phyloP scores from a whole-genome alignment of 2,888 invertebrate species.

The Ligdia adustata region DNA sequence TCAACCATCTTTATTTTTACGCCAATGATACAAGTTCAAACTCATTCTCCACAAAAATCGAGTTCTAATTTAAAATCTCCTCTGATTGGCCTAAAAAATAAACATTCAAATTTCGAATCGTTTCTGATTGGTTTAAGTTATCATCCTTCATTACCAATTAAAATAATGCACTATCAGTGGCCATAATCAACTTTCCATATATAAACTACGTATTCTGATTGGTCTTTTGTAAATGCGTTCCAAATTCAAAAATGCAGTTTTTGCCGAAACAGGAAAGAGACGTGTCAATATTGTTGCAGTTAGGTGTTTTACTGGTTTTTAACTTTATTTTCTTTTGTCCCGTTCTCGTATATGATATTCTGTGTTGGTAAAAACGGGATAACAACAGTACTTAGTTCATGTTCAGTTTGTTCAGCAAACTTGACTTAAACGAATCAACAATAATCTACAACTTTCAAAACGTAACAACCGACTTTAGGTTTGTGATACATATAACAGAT shows the following conservation, averaged over 20 bases:
- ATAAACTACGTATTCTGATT: neutral
- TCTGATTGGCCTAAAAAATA: neutral
- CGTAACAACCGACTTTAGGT: too few species aligned
- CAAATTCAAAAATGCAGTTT: neutral
- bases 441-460: too few species aligned
- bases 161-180: too few species aligned
- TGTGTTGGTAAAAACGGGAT: too few species aligned
- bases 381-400: too few species aligned
- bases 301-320: neutral
- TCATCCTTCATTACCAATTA: too few species aligned
- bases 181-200: too few species aligned
- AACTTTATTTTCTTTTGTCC: neutral
- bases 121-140: neutral
- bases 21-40: neutral
- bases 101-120: neutral
- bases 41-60: neutral
- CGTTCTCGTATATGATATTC: neutral
- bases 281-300: neutral
- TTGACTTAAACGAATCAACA: too few species aligned
- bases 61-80: too few species aligned
- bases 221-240: neutral
- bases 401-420: too few species aligned
- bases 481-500: too few species aligned
- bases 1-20: too few species aligned
- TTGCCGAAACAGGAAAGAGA: neutral